phyloP scores from a whole-genome alignment of 2,888 invertebrate genomes.

The Bellardia pandia region DNA sequence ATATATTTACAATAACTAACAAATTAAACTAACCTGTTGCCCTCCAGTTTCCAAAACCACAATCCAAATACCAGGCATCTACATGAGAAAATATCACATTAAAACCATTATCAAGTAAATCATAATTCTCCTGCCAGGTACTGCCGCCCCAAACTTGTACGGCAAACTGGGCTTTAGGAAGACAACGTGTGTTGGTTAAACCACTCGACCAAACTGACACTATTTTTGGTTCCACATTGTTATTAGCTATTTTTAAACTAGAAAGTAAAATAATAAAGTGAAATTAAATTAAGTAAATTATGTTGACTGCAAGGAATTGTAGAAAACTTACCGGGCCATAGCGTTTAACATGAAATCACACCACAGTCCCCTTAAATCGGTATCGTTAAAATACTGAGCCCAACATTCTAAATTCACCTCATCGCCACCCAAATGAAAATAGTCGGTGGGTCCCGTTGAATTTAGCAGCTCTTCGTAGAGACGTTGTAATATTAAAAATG shows the following conservation, averaged over 20 bases:
- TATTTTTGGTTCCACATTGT: conserved; percentile 80
- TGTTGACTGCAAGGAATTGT: not conserved
- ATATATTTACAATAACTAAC: not conserved
- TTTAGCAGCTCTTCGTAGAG: conserved; percentile 91
- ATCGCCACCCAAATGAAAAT: conserved; percentile 90
- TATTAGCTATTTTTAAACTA: conserved; percentile 83
- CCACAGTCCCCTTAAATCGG: conserved; percentile 91
- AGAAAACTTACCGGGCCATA: conserved; percentile 83
- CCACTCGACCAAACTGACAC: conserved; percentile 91
- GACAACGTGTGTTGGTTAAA: conserved; percentile 89
- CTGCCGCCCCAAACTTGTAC: conserved; percentile 93
- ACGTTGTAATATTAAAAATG: conserved; percentile 89
- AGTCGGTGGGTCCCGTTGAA: conserved; percentile 90
- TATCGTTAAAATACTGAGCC: conserved; percentile 90
- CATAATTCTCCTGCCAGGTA: conserved; percentile 91
- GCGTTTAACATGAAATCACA: conserved; percentile 90
- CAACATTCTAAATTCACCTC: conserved; percentile 92
- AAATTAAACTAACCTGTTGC: conserved; percentile 85
- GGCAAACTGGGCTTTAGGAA: conserved; percentile 86
- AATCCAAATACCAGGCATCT: conserved; percentile 95
- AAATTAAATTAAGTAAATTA: not conserved
- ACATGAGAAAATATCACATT: conserved; percentile 92
- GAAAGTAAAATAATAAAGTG: not conserved
- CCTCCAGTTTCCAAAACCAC: conserved; percentile 94
- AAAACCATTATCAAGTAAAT: conserved; percentile 91